Percentiles rank a stretch among this genome's conserved stretches.
Evolutionary conservation across 2,888 invertebrate genomes (phyloP).

Genomic region (Thumatha senex): DNA sequence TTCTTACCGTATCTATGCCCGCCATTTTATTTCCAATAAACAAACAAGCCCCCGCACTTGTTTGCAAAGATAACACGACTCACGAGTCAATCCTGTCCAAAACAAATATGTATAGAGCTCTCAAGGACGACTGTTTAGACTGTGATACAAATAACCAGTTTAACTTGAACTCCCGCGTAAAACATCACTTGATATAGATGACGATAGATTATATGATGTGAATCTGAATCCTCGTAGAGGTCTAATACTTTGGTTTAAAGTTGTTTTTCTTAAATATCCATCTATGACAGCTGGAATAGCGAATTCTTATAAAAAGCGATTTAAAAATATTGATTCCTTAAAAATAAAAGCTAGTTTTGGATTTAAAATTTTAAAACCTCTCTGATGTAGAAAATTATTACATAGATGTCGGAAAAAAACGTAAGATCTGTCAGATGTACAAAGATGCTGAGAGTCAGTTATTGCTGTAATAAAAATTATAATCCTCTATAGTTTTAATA

Average conservation of each 20-base stretch:
- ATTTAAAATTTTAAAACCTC: too few species aligned
- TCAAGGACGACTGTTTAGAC: slow-evolving; percentile 56
- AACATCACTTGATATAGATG: not conserved
- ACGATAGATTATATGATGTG: not conserved
- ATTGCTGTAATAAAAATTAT: too few species aligned
- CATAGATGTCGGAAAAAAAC: too few species aligned
- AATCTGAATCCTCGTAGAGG: not conserved
- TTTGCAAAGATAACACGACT: slow-evolving; percentile 75
- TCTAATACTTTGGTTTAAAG: not conserved
- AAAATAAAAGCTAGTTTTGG: not conserved
- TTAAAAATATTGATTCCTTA: not conserved
- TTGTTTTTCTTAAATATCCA: slow-evolving; percentile 16
- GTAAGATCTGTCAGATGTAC: too few species aligned
- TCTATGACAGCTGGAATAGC: slow-evolving; percentile 7
- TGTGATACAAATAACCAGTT: slow-evolving; percentile 25
- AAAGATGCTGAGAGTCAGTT: too few species aligned
- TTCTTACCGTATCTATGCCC: slow-evolving; percentile 22
- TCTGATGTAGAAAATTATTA: too few species aligned
- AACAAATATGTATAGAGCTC: slow-evolving; percentile 74
- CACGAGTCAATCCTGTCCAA: slow-evolving; percentile 64
- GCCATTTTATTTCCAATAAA: slow-evolving; percentile 32
- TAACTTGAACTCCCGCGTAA: slow-evolving; percentile 1
- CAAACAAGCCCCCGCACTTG: slow-evolving; percentile 55
- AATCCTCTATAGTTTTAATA: too few species aligned
- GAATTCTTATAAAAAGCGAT: slow-evolving; percentile 5